These are phyloP conservation scores for Cactoblastis cactorum DNA, from an alignment of 2,888 invertebrate species.

Conservation along the genomic window DNA sequence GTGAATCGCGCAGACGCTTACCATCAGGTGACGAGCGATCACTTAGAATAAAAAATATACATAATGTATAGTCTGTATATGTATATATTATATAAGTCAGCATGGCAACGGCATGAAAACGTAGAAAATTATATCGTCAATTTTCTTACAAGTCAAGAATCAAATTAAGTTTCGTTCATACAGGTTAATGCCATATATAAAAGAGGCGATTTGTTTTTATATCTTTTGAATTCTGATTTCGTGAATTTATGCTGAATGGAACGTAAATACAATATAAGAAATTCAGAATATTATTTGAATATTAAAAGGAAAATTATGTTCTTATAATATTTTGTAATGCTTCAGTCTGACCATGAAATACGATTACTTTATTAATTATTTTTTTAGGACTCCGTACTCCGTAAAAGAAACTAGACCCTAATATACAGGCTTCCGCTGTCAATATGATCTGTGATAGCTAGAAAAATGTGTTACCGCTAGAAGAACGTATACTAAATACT, in stretches of 20 bases:
- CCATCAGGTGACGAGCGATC: no score
- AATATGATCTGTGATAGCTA: no score
- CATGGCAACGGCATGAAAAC: neutral
- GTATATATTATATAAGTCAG: neutral
- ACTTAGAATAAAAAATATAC: no score
- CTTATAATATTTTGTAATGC: neutral
- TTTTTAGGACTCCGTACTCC: no score
- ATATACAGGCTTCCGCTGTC: no score
- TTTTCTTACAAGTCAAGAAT: neutral
- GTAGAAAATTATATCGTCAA: constrained; percentile 1
- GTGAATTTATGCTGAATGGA: constrained; percentile 1
- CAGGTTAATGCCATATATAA: constrained; percentile 17
- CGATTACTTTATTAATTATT: no score
- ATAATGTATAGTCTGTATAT: neutral
- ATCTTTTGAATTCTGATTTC: constrained; percentile 2
- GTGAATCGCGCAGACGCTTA: no score
- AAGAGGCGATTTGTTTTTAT: neutral
- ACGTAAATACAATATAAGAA: constrained; percentile 4
- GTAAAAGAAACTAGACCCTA: no score
- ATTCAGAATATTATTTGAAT: neutral
- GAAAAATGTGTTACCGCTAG: no score
- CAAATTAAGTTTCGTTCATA: neutral
- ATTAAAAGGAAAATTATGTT: neutral
- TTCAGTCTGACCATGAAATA: neutral
- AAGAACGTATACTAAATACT: no score